Base-by-base conservation (phyloP, 37 sponge, comb jelly and placozoan species). In the Eunapius fragilis region DNA sequence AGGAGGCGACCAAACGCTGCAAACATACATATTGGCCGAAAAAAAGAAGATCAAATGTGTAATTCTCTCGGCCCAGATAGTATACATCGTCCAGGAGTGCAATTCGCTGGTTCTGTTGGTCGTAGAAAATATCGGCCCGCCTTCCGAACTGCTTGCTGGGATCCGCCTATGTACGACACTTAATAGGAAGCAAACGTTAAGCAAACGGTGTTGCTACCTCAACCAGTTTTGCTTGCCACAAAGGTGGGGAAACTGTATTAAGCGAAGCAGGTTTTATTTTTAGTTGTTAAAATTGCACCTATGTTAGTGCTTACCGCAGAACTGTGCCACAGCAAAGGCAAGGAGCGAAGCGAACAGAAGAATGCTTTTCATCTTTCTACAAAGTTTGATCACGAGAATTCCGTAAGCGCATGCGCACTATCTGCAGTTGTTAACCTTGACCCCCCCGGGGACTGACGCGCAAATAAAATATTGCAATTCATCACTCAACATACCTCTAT, bases 51-150 rank as follows among this genome's bases (percentile, higher is more conserved):
- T 79, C 72, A 34, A 72, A 89, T 38, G 34, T 68, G n/a, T 80
- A 67, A 5, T 37, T 83, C 23, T 19, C 32, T 3, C 73, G 25
- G 2, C 31, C 10, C 41, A 37, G 69, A 1, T 80, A 41, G 6
- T 24, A 31, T 23, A 47, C 78, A n/a, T 87, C 81, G 13, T 87
- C 80, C 28, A 78, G 37, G 2, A 24, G 84, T 22, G 35, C 37
- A 27, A 84, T 75, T 30, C 86, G 37, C 22, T 67, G 24, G 58
- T 71, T 58, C 24, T 25, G 34, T 22, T 49, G 77, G 31, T 90
- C 90, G 31, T 90, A 90, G 69, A 47, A 79, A 45, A 90, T 78
- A 27, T 75, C 69, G 12, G 50, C 82, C 25, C 25, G 25, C 14
- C 86, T 35, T 22, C 76, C 90, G 30, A 37, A 74, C 28, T 27